Base-by-base conservation (phyloP, 1,140 invertebrate genomes). In the Plutomurus gul region DNA sequence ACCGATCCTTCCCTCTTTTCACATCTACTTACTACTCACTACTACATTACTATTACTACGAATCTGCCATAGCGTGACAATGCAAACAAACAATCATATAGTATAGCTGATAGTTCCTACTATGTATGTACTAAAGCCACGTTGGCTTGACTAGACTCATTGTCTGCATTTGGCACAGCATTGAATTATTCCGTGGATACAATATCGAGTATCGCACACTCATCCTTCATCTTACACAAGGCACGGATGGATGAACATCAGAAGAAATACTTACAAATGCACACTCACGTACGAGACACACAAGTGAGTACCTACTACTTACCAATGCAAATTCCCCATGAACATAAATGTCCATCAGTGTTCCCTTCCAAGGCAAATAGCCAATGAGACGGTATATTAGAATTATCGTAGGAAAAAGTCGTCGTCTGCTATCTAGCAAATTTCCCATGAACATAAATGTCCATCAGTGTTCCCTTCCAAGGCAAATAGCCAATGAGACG, bases 401-500 rank as follows among this genome's bases (percentile, higher is more conserved):
- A 65, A 27, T 65, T n/a, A n/a, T 27, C 56, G 56, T 43, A 13
- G n/a, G 7, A 13, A 43, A n/a, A 13, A n/a, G 2, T 43, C 7
- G 7, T 2, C 11, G 25, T 65, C 36, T 65, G 1, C 16, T 33
- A 65, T 65, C n/a, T n/a, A n/a, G 56, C 56, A 65, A 65, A 65
- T 65, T 65, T 65, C 36, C 27, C 27, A n/a, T 65, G 56, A 30
- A 65, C 56, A 65, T 27, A 65, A 65, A 65, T 30, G 56, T 65
- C 56, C 56, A 65, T 65, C 56, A 65, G n/a, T n/a, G n/a, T n/a
- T n/a, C n/a, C n/a, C 56, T 27, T 65, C 25, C 22, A 33, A 65
- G 22, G 56, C 56, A 65, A 65, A 33, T 65, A 65, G 56, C 56
- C 56, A 65, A 65, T 65, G 56, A 30, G 56, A 65, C 56, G 25